phyloP scores from a whole-genome alignment of 2,113 vertebrate genomes.

The Actenoides lindsayi region DNA sequence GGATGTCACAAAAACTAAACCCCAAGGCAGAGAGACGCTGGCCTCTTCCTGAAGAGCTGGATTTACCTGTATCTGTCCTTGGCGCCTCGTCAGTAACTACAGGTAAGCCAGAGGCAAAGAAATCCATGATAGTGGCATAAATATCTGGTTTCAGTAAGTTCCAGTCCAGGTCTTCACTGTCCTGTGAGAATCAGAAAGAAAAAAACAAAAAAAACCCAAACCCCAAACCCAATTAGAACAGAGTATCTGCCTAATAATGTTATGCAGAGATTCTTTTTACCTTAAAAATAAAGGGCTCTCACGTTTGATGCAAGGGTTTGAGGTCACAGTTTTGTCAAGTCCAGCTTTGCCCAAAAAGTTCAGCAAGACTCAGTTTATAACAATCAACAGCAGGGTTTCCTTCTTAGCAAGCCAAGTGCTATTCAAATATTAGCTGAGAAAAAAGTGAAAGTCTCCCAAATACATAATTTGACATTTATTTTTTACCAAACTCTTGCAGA shows the following conservation, averaged over 20 bases:
- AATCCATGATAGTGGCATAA: conserved; percentile 97
- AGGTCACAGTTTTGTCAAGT: background rate
- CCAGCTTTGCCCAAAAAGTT: background rate
- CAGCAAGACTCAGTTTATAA: background rate
- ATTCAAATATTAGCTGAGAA: background rate
- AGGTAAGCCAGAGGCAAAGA: conserved; percentile 94
- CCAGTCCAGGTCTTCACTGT: conserved; percentile 86
- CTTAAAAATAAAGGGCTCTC: background rate
- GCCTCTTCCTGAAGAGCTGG: background rate
- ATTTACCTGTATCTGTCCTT: conserved; percentile 87
- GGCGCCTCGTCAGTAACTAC: conserved; percentile 87
- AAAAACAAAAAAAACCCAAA: background rate
- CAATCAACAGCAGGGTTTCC: background rate
- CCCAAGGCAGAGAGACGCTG: background rate
- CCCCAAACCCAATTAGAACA: background rate
- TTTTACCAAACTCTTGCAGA: background rate
- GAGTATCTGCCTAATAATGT: background rate
- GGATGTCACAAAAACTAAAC: background rate
- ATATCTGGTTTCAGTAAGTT: conserved; percentile 96
- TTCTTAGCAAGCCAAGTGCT: background rate
- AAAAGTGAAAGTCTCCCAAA: background rate
- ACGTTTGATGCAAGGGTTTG: background rate
- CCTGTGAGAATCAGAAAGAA: conserved; percentile 62
- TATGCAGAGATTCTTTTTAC: fast-evolving
- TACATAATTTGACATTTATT: fast-evolving